Conservation (phyloP, 2,113 vertebrate species). For the Capra hircus region DNA sequence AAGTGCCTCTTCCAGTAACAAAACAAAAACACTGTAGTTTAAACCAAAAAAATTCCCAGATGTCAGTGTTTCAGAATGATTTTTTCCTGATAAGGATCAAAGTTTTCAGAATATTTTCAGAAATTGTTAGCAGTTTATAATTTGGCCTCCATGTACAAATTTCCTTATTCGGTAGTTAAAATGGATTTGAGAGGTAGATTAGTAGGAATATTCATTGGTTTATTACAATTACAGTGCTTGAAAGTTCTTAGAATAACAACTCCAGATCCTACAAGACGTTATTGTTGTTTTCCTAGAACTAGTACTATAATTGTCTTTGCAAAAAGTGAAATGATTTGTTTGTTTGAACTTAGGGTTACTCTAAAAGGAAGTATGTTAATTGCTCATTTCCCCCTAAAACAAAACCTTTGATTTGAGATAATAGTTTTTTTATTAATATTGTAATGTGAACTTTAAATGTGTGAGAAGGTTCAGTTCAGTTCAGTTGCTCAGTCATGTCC, state of each 20-base stretch:
- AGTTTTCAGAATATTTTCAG: constrained; percentile 36
- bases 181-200: not conserved
- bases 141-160: not conserved
- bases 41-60: not conserved
- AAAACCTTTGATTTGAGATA: not conserved
- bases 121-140: not conserved
- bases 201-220: not conserved
- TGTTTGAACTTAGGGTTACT: not conserved
- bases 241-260: not conserved
- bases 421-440: not conserved
- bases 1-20: not conserved
- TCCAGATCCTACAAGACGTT: not conserved
- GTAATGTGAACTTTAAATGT: constrained; percentile 17
- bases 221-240: constrained; percentile 5
- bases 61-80: not conserved
- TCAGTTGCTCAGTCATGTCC: no score
- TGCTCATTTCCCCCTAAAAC: not conserved
- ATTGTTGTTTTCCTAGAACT: constrained; percentile 3
- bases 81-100: not conserved
- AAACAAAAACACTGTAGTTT: constrained; percentile 21
- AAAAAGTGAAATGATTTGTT: constrained; percentile 23
- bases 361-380: not conserved
- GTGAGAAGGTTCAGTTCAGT: not conserved
- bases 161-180: constrained; percentile 22
- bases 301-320: not conserved